phyloP scores from a whole-genome alignment of 2,888 invertebrate genomes.

The Watsonalla binaria region DNA sequence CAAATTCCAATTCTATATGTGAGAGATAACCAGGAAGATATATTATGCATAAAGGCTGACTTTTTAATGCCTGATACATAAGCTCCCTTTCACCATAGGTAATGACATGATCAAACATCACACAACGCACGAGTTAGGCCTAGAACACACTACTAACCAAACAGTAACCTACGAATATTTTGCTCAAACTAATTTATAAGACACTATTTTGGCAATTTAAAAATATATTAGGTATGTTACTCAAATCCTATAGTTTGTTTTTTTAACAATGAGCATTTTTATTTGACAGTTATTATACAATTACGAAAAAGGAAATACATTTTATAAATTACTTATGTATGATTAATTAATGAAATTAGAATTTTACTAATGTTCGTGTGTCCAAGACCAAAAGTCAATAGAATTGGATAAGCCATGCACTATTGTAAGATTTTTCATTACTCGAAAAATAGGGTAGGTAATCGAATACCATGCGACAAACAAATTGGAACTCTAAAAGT shows the following conservation, averaged over 20 bases:
- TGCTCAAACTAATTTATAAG: too few relatives aligned
- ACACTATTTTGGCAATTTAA: too few relatives aligned
- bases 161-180: not conserved
- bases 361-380: not conserved
- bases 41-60: not conserved
- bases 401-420: conserved; percentile 9
- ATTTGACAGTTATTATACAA: too few relatives aligned
- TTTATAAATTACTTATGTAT: too few relatives aligned
- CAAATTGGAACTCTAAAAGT: conserved; percentile 12
- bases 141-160: not conserved
- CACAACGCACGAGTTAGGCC: conserved; percentile 27
- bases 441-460: conserved; percentile 21
- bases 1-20: conserved; percentile 7
- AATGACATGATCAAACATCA: conserved; percentile 42
- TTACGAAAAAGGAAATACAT: too few relatives aligned
- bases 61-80: conserved; percentile 34
- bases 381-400: not conserved
- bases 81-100: conserved; percentile 51
- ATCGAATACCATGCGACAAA: conserved; percentile 27
- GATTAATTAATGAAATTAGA: too few relatives aligned
- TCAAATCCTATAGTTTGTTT: too few relatives aligned
- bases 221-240: too few relatives aligned
- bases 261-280: too few relatives aligned
- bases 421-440: conserved; percentile 4
- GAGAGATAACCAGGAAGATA: not conserved